Percentiles rank a stretch among this genome's conserved stretches.
These are phyloP conservation scores for Crypturellus tataupa DNA, from an alignment of 2,797 vertebrate genomes.

Conservation along the genomic window DNA sequence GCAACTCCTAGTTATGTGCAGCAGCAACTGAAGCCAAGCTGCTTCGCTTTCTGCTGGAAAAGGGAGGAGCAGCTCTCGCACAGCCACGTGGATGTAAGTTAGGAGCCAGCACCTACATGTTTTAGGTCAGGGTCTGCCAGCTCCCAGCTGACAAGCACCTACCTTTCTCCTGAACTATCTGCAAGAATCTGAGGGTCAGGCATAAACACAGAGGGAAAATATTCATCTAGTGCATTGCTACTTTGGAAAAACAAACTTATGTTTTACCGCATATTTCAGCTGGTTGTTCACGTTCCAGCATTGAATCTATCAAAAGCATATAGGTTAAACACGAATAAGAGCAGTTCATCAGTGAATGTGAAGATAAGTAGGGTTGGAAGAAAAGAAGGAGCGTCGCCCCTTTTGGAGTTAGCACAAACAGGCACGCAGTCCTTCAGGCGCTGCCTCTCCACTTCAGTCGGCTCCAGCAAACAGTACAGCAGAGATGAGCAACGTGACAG, in stretches of 20 bases:
- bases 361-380: neutral
- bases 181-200: neutral
- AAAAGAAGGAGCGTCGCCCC: neutral
- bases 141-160: neutral
- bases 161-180: neutral
- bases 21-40: neutral
- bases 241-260: neutral
- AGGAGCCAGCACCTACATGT: accelerated
- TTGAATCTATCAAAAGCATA: neutral
- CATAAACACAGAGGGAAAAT: neutral
- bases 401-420: neutral
- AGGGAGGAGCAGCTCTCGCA: neutral
- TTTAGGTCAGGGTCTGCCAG: neutral
- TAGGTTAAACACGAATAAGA: conserved; percentile 4
- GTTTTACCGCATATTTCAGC: neutral
- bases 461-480: accelerated
- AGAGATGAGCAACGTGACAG: neutral
- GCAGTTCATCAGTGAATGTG: neutral
- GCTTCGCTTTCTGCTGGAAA: neutral
- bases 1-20: neutral
- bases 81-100: neutral
- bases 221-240: neutral
- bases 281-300: neutral
- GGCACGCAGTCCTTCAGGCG: accelerated
- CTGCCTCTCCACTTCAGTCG: neutral